Evolutionary conservation across 2,888 invertebrate genomes (phyloP), one percentile per base, ranked within the genome.

Genomic region (Monopis laevigella): DNA sequence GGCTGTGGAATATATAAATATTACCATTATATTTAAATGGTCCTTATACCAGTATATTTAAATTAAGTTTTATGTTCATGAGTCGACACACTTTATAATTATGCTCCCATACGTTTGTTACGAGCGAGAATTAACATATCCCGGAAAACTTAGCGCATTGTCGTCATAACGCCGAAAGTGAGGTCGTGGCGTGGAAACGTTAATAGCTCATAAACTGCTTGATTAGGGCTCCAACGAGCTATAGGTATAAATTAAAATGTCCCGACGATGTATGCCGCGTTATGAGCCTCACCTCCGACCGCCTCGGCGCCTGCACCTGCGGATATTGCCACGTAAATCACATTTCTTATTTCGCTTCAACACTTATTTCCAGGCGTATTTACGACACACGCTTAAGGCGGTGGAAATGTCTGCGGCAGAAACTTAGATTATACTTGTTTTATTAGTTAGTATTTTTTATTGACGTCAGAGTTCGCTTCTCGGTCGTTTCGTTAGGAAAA

Each of bases 251-350:
- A 58, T 64, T 60, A 61, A 60, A 63, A 59, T 55, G 54, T 57
- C 49, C 55, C 46, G 46, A 47, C 49, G 51, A 39, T 26, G 6
- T 5, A 7, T n/a, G n/a, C n/a, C 58, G 36, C 21, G 39, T 39
- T 59, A 56, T 53, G 56, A 52, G 53, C 52, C 48, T 60, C 58
- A 57, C 52, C 38, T 19, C 32, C 39, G 56, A 52, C 51, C 55
- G 53, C 43, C 40, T 47, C 48, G 66, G 64, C 61, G 52, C 53
- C 58, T 72, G 70, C 71, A 73, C 71, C 69, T 68, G 70, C 65
- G 66, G 62, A 69, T 70, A 71, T 73, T 71, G 65, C 69, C 59
- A 55, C 65, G 66, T 72, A 72, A 73, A 74, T 72, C 69, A 66
- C 55, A 70, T 71, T 72, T 68, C 67, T 69, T 70, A 70, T 70